phyloP scores from a whole-genome alignment of 2,888 invertebrate species.

The Apodemia zela region DNA sequence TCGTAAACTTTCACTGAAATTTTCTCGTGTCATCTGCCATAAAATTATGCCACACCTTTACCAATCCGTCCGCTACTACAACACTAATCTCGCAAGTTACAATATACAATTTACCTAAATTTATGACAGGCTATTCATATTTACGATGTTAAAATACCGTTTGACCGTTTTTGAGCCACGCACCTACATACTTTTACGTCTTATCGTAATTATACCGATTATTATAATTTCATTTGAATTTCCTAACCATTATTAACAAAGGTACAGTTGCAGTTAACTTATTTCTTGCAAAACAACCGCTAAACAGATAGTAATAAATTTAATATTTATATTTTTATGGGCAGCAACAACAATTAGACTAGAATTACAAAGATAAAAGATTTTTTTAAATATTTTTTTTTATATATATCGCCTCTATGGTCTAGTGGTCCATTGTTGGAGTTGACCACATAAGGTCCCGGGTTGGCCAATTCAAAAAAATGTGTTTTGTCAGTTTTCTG shows the following conservation, averaged over 20 bases:
- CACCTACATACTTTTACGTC: not conserved
- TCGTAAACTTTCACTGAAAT: not conserved
- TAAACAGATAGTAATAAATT: not conserved
- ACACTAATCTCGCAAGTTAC: not conserved
- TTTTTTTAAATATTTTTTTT: not conserved
- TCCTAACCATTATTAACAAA: not conserved
- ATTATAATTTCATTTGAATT: slow-evolving; percentile 10
- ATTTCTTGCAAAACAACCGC: not conserved
- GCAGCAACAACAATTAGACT: not conserved
- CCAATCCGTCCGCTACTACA: not conserved
- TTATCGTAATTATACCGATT: not conserved
- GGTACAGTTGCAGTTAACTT: not conserved
- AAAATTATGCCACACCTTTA: slow-evolving; percentile 10
- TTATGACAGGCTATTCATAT: slow-evolving; percentile 4
- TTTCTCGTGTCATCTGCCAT: slow-evolving; percentile 7
- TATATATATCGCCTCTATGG: no score
- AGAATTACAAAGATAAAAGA: not conserved
- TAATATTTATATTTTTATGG: not conserved
- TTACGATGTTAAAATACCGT: slow-evolving; percentile 13
- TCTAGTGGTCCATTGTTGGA: no score
- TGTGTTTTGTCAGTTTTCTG: no score
- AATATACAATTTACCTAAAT: slow-evolving; percentile 14
- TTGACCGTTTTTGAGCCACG: not conserved
- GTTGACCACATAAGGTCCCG: no score
- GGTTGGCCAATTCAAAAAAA: no score